Conservation (phyloP, 2,888 invertebrate species). For the Hartigia nigra region DNA sequence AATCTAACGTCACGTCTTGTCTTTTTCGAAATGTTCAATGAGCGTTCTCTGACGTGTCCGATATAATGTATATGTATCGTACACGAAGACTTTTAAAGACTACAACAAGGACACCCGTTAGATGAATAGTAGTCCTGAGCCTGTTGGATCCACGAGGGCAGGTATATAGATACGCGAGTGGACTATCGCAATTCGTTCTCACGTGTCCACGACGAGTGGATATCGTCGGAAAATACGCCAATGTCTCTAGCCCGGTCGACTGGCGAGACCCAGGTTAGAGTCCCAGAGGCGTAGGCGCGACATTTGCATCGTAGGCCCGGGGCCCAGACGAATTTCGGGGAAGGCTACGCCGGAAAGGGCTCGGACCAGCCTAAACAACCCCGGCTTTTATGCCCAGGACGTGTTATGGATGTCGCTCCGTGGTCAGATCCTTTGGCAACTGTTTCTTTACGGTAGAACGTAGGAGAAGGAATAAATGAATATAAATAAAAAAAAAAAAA, state of each 20-base stretch:
- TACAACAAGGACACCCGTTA: neutral
- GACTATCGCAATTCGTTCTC: conserved; percentile 10
- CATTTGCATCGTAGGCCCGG: neutral
- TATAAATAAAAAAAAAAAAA: neutral
- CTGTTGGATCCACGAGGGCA: neutral
- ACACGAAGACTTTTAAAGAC: neutral
- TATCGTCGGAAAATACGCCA: neutral
- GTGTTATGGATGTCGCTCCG: neutral
- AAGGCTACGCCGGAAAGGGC: conserved; percentile 21
- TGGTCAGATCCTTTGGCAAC: neutral
- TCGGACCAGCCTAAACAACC: neutral
- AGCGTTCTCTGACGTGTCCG: too few relatives aligned
- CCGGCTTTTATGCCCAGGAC: neutral
- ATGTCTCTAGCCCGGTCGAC: neutral
- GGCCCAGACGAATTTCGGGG: conserved; percentile 32
- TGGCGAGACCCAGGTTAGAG: neutral
- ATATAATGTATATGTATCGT: too few relatives aligned
- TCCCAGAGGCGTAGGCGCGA: neutral
- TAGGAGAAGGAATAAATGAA: neutral
- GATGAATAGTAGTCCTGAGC: neutral
- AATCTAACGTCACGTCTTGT: too few relatives aligned
- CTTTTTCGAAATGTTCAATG: too few relatives aligned
- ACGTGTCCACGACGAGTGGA: conserved; percentile 21
- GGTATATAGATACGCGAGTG: neutral
- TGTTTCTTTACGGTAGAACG: neutral